Evolutionary conservation across 2,888 invertebrate species (phyloP), one percentile per base, ranked within the genome.

Genomic region (Apomyelois bistriatella): DNA sequence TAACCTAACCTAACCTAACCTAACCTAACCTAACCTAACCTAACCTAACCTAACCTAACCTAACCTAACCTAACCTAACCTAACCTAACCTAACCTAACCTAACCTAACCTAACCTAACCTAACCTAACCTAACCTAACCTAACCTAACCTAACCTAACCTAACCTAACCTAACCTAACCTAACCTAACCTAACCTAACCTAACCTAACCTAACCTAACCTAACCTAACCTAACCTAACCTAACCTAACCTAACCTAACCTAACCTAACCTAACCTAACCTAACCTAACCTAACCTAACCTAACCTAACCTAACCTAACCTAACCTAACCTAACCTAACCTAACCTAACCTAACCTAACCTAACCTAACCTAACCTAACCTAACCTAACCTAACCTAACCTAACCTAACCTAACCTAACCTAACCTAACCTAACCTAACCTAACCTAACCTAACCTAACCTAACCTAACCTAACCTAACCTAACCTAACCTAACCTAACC

Each of bases 21-120:
- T 28, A 43, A 53, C 53, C 52, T 48, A 48, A 52, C 51, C 51
- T 48, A 52, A 48, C 53, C 56, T 48, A 56, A 56, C 53, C 51
- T 50, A 50, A 53, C 50, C 51, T 53, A 50, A 53, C 56, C 52
- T 53, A 48, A 48, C 52, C 53, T 53, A 51, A 53, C 53, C 51
- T 48, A 56, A 56, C 53, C 51, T 43, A 53, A 52, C 55, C 52
- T 48, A 53, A 50, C 46, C 48, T 53, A 53, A 41, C 40, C 49
- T 32, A 53, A 22, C 22, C 42, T 47, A 32, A 36, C 30, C 12
- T 50, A 28, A 52, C 37, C 52, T 37, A 46, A 51, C 36, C 51
- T 41, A 41, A 50, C 43, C 51, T 42, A 42, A 51, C 42, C 43
- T 46, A 52, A 38, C 46, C 30, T 38, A 52, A 40, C 52, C 47